Base-by-base conservation (phyloP, 2,113 vertebrate genomes). In the Pan paniscus region DNA sequence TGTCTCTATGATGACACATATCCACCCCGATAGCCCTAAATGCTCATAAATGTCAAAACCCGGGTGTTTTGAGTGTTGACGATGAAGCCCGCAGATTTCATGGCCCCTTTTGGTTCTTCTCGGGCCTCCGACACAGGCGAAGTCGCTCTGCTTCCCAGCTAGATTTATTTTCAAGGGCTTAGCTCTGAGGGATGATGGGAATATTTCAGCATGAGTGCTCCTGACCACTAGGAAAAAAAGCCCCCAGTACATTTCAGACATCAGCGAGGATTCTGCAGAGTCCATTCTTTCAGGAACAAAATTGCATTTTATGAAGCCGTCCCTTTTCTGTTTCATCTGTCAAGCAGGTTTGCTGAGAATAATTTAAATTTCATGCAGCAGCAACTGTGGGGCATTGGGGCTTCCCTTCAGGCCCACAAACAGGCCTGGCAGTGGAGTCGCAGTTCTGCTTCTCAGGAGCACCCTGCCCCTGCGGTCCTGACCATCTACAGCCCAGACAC, bases 351-450 rank as follows among this genome's bases (percentile, higher is more conserved):
- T 97, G 96, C 96, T 89, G 92, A 94, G 92, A 97, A 97, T 97
- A 95, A 97, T 98, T 97, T 97, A 97, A 97, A 97, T 98, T 96
- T 97, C 96, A 97, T 76, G 93, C 93, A 95, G 97, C 95, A 81
- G 95, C 93, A 48, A 96, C 92, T 86, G 68, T 1, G 2, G 95
- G 89, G 86, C 93, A 18, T 0, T 3, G 72, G 46, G 38, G 78
- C 59, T 89, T 81, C 89, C 90, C 59, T 46, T 43, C 12, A 27
- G 73, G 27, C 16, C 72, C 48, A 64, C 52, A 73, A 52, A 89
- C 59, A 85, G 85, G 84, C 64, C 78, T 43, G 79, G 79, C 17
- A 0, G 11, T 3, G 3, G 23, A 64, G 70, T 43, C 20, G 1
- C 1, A 0, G 7, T 32, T 82, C 59, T 43, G 48, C 43, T 59